A percentile compares a stretch with the other conserved stretches of the same genome.
These are phyloP conservation scores for Laothoe populi DNA, from an alignment of 2,888 invertebrate species.

Conservation along the genomic window DNA sequence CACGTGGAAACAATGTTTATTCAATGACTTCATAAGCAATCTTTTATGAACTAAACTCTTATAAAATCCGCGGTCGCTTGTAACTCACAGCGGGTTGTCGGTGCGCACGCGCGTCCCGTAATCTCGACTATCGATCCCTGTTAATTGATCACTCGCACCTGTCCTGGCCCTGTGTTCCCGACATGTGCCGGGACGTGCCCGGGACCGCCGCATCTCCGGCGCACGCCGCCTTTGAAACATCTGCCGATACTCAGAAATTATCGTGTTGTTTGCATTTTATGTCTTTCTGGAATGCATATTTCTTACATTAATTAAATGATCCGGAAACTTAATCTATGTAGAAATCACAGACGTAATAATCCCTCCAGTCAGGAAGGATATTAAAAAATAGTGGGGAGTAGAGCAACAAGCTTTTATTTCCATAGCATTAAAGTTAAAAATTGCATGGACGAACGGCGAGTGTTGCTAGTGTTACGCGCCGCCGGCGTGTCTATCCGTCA, in stretches of 20 bases:
- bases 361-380: too few relatives aligned
- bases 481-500: too few relatives aligned
- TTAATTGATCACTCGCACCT: conserved; percentile 78
- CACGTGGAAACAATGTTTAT: not conserved
- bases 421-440: too few relatives aligned
- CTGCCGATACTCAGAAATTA: conserved; percentile 14
- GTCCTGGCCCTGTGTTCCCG: conserved; percentile 37
- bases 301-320: not conserved
- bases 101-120: conserved; percentile 62
- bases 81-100: conserved; percentile 8
- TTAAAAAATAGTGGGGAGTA: too few relatives aligned
- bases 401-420: too few relatives aligned
- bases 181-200: conserved; percentile 1
- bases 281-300: not conserved
- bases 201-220: conserved; percentile 5
- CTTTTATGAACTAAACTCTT: not conserved
- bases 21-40: not conserved
- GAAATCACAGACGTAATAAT: too few relatives aligned
- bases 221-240: conserved; percentile 15
- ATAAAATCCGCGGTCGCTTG: conserved; percentile 8
- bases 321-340: too few relatives aligned
- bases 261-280: not conserved
- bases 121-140: conserved; percentile 70
- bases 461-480: too few relatives aligned
- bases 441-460: too few relatives aligned